phyloP scores from a whole-genome alignment of 2,888 invertebrate species.

The Hirtodrosophila cameraria region DNA sequence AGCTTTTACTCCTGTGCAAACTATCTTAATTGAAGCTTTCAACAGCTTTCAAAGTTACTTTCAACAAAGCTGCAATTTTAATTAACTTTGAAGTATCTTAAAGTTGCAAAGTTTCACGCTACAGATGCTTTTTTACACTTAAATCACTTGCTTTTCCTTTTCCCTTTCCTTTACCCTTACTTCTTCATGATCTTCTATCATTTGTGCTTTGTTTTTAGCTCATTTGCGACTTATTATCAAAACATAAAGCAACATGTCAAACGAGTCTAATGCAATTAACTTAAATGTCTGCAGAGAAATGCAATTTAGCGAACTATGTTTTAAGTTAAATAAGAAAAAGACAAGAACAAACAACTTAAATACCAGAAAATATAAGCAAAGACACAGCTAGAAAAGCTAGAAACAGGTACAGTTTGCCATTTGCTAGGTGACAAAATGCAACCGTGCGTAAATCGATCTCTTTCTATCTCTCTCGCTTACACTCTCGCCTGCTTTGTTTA shows the following conservation, averaged over 20 bases:
- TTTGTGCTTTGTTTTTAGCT: neutral
- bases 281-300: conserved; percentile 70
- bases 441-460: conserved; percentile 52
- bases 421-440: conserved; percentile 56
- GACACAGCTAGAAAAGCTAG: neutral
- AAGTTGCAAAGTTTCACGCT: too few relatives aligned
- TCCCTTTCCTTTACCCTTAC: neutral
- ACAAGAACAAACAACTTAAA: conserved; percentile 31
- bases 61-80: too few relatives aligned
- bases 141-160: neutral
- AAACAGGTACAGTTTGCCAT: conserved; percentile 26
- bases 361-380: conserved; percentile 30
- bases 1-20: too few relatives aligned
- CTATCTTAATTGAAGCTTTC: neutral
- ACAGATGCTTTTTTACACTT: neutral
- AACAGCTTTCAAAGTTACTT: conserved; percentile 5
- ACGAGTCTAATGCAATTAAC: conserved; percentile 80
- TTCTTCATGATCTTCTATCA: neutral
- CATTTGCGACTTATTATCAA: conserved; percentile 32
- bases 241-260: conserved; percentile 60
- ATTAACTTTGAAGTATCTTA: too few relatives aligned
- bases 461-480: neutral
- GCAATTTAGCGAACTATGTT: conserved; percentile 78
- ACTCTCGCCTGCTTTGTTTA: neutral
- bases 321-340: conserved; percentile 21